A percentile compares a stretch with the other conserved stretches of the same genome.
These are phyloP conservation scores for Chaetodon trifasciatus DNA, from an alignment of 2,797 vertebrate species.

Conservation along the genomic window DNA sequence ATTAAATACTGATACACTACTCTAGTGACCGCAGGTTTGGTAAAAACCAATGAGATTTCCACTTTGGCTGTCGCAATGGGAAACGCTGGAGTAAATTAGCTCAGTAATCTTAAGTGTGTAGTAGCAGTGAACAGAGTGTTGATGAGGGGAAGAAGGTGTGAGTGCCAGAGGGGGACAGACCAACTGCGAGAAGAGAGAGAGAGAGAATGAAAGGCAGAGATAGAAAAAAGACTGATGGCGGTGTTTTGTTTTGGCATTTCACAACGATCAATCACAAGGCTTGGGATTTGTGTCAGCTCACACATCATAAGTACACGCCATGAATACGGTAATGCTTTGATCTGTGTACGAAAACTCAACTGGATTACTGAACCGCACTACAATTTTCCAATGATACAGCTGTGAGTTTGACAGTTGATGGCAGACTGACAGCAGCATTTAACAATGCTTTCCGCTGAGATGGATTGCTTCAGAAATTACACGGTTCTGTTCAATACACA, in stretches of 20 bases:
- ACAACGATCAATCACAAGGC: conserved; percentile 40
- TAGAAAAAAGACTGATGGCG: conserved; percentile 25
- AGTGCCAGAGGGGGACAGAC: conserved; percentile 4
- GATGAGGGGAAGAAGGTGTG: not conserved
- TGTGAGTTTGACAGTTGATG: conserved; percentile 41
- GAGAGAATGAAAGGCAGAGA: not conserved
- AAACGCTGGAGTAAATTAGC: conserved; percentile 42
- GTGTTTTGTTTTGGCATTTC: conserved; percentile 34
- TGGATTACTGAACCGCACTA: conserved; percentile 11
- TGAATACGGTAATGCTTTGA: conserved; percentile 33
- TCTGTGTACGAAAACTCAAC: conserved; percentile 27
- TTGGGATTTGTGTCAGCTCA: conserved; percentile 31
- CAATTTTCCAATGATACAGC: conserved; percentile 30
- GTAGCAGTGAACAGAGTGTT: not conserved
- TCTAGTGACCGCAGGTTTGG: not conserved
- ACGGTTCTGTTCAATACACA: conserved; percentile 10
- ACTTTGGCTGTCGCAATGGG: not conserved
- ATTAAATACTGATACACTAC: conserved; percentile 30
- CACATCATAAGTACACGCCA: conserved; percentile 3
- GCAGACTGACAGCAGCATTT: conserved; percentile 42
- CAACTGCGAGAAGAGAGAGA: not conserved
- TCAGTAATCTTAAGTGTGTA: conserved; percentile 25
- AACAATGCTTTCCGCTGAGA: conserved; percentile 15
- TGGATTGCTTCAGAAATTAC: conserved; percentile 8
- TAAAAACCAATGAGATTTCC: conserved; percentile 11